These are phyloP conservation scores for Phyllotreta cruciferae DNA, from an alignment of 2,888 invertebrate genomes.

Conservation along the genomic window DNA sequence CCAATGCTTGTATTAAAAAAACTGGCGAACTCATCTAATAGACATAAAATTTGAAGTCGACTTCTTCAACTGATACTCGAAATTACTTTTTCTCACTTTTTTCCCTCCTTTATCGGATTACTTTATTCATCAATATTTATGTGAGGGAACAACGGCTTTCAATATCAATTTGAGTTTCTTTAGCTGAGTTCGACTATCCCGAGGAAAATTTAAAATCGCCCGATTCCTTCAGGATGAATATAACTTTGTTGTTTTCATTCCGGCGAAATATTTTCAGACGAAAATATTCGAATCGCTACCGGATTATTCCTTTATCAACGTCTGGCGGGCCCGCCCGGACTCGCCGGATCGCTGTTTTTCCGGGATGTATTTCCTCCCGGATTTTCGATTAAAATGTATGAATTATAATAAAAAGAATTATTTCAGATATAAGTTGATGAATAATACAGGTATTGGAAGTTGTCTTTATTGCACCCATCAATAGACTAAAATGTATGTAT, in stretches of 20 bases:
- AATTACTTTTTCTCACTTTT: conserved; percentile 43
- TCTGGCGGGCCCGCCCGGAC: too few relatives aligned
- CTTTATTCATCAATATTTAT: conserved; percentile 43
- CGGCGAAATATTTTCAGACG: conserved; percentile 10
- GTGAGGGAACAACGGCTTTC: conserved; percentile 34
- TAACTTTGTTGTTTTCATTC: conserved; percentile 26
- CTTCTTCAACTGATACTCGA: conserved; percentile 41
- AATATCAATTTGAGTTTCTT: conserved; percentile 34
- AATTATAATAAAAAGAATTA: too few relatives aligned
- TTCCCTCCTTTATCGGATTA: conserved; percentile 39
- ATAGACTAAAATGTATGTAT: too few relatives aligned
- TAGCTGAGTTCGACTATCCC: conserved; percentile 22
- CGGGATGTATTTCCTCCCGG: too few relatives aligned
- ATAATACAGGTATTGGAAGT: too few relatives aligned
- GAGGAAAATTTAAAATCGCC: conserved; percentile 22
- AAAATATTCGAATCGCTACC: conserved; percentile 12
- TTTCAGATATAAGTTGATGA: too few relatives aligned
- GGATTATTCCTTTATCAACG: conserved; percentile 11
- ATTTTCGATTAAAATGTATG: too few relatives aligned
- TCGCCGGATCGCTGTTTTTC: too few relatives aligned
- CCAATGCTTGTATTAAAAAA: conserved; percentile 34
- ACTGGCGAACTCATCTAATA: conserved; percentile 40
- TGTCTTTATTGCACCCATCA: too few relatives aligned
- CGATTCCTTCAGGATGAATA: conserved; percentile 13
- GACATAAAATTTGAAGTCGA: conserved; percentile 42